A percentile compares a stretch with the other conserved stretches of the same genome.
Evolutionary conservation across 2,888 invertebrate genomes (phyloP).

Genomic region (Escarpia spicata): DNA sequence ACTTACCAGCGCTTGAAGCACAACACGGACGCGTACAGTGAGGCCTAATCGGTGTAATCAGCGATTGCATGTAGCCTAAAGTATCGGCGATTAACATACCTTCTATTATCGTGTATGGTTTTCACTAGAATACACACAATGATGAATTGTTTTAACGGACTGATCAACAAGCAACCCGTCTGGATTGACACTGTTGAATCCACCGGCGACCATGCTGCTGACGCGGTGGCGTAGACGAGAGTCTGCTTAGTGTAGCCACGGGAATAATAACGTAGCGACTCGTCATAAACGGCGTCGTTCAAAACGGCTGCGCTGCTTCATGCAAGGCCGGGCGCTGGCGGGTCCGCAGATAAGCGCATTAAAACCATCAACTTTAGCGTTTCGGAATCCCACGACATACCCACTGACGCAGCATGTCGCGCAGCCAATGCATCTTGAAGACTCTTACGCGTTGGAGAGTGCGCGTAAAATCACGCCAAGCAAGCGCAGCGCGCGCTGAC

Average conservation of each 20-base stretch:
- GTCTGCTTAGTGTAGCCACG: conserved; percentile 7
- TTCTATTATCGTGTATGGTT: too few relatives aligned
- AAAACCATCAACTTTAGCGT: conserved; percentile 12
- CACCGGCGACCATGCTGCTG: not conserved
- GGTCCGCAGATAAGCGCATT: not conserved
- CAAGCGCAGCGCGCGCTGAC: not conserved
- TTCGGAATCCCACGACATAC: not conserved
- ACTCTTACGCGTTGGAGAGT: not conserved
- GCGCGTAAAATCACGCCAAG: not conserved
- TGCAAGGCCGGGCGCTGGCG: not conserved
- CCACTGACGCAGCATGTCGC: not conserved
- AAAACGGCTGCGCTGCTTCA: not conserved
- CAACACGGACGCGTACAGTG: not conserved
- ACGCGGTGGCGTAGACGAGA: not conserved
- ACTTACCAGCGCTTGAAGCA: not conserved
- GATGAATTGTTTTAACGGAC: not conserved
- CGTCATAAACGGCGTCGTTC: conserved; percentile 11
- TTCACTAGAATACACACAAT: not conserved
- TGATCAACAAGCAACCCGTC: not conserved
- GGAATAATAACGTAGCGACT: not conserved
- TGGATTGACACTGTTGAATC: not conserved
- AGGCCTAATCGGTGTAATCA: not conserved
- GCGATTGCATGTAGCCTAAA: not conserved
- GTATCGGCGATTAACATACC: not conserved
- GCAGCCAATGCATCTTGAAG: not conserved